These are phyloP conservation scores for Gambusia yucatana DNA, from an alignment of 2,797 vertebrate species.

Conservation along the genomic window DNA sequence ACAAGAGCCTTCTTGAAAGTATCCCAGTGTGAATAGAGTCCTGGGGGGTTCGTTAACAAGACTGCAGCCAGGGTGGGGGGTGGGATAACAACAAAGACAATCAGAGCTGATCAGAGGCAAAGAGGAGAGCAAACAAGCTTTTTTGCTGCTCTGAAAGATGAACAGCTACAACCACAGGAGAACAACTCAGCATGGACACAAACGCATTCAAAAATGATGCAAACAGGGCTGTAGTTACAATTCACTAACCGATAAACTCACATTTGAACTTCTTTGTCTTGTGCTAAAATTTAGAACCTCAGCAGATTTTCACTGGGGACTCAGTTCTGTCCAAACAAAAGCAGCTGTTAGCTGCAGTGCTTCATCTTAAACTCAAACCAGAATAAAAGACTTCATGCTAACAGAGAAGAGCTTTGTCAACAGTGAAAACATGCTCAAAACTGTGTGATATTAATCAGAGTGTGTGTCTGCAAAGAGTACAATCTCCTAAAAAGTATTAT, in stretches of 20 bases:
- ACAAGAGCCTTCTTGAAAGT: not conserved
- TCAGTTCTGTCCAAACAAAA: not conserved
- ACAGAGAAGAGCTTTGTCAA: not conserved
- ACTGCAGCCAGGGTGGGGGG: not conserved
- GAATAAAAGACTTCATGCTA: not conserved
- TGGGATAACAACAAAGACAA: conserved; percentile 27
- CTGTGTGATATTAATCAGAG: not conserved
- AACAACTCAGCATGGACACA: conserved; percentile 4
- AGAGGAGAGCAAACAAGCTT: conserved; percentile 39
- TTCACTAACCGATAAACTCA: not conserved
- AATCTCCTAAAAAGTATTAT: not conserved
- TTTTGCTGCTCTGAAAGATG: conserved; percentile 22
- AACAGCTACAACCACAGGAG: conserved; percentile 19
- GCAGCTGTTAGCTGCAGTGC: not conserved
- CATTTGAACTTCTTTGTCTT: not conserved
- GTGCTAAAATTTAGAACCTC: not conserved
- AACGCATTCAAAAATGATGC: conserved; percentile 1
- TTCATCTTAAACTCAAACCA: not conserved
- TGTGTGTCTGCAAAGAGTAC: not conserved
- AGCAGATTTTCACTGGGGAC: not conserved
- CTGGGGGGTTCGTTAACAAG: not conserved
- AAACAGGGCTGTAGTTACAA: conserved; percentile 33
- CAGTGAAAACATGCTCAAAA: not conserved
- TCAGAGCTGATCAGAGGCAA: conserved; percentile 52
- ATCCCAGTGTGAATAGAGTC: not conserved